Evolutionary conservation across 1,140 invertebrate species (phyloP).

Genomic region (Drosophila ogumai): DNA sequence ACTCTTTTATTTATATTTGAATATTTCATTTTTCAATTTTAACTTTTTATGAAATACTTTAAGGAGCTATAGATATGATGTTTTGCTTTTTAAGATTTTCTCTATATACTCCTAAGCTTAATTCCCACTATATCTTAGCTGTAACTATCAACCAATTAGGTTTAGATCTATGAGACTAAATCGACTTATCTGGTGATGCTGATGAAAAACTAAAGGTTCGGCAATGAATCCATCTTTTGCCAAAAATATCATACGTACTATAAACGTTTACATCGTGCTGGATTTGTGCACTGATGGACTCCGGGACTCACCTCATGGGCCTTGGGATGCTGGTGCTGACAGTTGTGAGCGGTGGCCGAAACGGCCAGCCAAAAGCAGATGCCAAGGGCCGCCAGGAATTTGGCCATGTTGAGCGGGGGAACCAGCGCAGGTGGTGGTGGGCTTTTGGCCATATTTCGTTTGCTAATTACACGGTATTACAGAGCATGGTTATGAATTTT

Average conservation of each 20-base stretch:
- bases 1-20: not conserved
- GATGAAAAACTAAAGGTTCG: not conserved
- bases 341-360: slow-evolving; percentile 66
- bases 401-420: slow-evolving; percentile 4
- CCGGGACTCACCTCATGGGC: slow-evolving; percentile 78
- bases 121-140: not conserved
- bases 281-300: not conserved
- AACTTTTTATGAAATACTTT: not conserved
- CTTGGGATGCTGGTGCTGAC: slow-evolving; percentile 81
- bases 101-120: no score
- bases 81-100: no score
- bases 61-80: not conserved
- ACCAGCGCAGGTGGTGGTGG: not conserved
- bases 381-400: slow-evolving; percentile 31
- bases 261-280: not conserved
- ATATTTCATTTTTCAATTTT: not conserved
- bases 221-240: not conserved
- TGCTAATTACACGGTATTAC: slow-evolving; percentile 20
- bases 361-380: slow-evolving; percentile 38
- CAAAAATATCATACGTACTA: no score
- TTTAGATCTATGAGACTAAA: not conserved
- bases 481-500: slow-evolving; percentile 11
- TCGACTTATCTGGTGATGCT: not conserved
- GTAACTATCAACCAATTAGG: not conserved
- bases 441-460: slow-evolving; percentile 25